A percentile compares a stretch with the other conserved stretches of the same genome.
Conservation (phyloP, 2,888 invertebrate genomes). For the Hirtodrosophila duncani region DNA sequence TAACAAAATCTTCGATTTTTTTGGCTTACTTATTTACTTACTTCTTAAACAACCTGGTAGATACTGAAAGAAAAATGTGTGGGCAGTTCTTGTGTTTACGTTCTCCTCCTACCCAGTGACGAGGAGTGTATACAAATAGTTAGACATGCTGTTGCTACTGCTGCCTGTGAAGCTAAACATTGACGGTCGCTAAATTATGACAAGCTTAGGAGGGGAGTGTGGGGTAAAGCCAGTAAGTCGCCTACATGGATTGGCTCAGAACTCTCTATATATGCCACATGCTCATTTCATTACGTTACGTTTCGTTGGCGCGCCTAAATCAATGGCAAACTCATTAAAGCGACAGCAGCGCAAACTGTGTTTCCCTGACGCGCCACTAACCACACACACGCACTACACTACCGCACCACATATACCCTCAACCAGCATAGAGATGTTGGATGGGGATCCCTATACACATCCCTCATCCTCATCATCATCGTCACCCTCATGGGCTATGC, state of each 20-base stretch:
- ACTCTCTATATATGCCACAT: no score
- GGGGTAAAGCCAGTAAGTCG: no score
- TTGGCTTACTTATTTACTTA: no score
- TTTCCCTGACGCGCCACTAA: constrained; percentile 23
- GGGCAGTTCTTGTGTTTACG: no score
- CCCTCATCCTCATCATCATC: neutral
- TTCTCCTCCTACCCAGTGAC: no score
- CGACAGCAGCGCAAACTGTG: constrained; percentile 29
- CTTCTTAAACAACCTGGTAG: no score
- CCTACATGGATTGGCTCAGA: no score
- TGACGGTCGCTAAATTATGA: constrained; percentile 62
- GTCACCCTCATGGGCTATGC: constrained; percentile 23
- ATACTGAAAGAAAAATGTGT: no score
- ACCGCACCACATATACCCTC: constrained; percentile 2
- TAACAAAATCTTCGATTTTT: no score
- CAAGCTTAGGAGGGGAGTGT: constrained; percentile 20
- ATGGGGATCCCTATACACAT: neutral
- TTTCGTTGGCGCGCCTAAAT: constrained; percentile 45
- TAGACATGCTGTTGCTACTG: constrained; percentile 45
- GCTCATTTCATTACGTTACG: constrained; percentile 41
- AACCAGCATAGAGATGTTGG: neutral
- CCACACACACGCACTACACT: constrained; percentile 17
- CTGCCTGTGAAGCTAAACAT: constrained; percentile 61
- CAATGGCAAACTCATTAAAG: constrained; percentile 68
- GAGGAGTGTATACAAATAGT: constrained; percentile 58